Percentiles rank a stretch among this genome's conserved stretches.
These are phyloP conservation scores for Cyrtodaria siliqua DNA, from an alignment of 2,888 invertebrate species.

Conservation along the genomic window DNA sequence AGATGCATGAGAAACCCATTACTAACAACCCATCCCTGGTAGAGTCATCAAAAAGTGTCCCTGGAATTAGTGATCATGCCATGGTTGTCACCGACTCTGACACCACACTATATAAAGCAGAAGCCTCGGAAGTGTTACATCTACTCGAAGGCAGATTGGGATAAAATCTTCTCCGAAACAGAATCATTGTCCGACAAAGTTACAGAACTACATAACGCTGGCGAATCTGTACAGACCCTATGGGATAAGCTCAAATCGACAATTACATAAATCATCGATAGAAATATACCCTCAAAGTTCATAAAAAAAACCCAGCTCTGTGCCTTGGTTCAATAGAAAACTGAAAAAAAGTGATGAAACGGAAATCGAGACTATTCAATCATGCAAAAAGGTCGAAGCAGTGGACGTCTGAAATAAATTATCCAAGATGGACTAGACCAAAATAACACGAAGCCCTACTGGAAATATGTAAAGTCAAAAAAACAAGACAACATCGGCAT, in stretches of 20 bases:
- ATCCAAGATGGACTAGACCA: conserved; percentile 42
- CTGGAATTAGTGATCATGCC: conserved; percentile 49
- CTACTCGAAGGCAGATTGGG: conserved; percentile 32
- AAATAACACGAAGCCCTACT: conserved; percentile 57
- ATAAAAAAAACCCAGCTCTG: conserved; percentile 3
- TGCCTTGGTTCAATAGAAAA: conserved; percentile 39
- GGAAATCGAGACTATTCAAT: conserved; percentile 28
- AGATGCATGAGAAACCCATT: conserved; percentile 43
- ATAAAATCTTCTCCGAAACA: conserved; percentile 3
- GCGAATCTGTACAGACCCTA: conserved; percentile 1
- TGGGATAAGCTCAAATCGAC: background rate
- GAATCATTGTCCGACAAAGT: conserved; percentile 2
- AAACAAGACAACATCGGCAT: too few relatives aligned
- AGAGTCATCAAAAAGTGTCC: conserved; percentile 31
- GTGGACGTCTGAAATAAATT: conserved; percentile 22
- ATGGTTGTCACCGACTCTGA: conserved; percentile 45
- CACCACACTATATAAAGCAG: conserved; percentile 21
- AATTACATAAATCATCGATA: conserved; percentile 7
- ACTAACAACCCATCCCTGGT: conserved; percentile 49
- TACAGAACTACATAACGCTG: background rate
- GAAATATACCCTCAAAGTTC: conserved; percentile 23
- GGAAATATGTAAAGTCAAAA: conserved; percentile 58
- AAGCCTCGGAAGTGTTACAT: conserved; percentile 11
- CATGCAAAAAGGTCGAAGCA: conserved; percentile 35
- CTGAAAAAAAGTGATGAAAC: conserved; percentile 28